Evolutionary conservation across 2,797 vertebrate genomes (phyloP).

Genomic region (Channallabes apus): DNA sequence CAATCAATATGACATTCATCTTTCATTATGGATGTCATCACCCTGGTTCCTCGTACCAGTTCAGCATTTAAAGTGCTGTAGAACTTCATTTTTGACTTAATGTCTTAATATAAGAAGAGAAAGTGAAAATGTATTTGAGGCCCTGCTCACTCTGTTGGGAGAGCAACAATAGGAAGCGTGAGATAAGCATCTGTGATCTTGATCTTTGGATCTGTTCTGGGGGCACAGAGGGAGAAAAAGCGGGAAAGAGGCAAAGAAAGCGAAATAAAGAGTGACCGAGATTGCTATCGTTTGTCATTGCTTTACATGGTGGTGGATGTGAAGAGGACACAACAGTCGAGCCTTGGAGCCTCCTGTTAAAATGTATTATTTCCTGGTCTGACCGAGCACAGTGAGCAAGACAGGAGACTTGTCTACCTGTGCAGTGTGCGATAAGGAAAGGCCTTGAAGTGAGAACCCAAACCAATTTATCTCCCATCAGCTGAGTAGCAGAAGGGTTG

Average conservation of each 20-base stretch:
- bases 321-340: conserved; percentile 43
- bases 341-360: conserved; percentile 10
- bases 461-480: conserved; percentile 8
- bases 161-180: conserved; percentile 22
- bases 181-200: conserved; percentile 44
- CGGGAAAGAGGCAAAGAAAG: background rate
- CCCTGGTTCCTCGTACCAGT: background rate
- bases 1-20: background rate
- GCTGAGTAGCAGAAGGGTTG: background rate
- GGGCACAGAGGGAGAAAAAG: conserved; percentile 34
- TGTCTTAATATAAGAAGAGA: background rate
- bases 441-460: conserved; percentile 52
- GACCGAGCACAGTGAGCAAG: conserved; percentile 20
- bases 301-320: conserved; percentile 40
- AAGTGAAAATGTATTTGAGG: conserved; percentile 22
- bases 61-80: background rate
- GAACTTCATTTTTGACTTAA: background rate
- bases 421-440: conserved; percentile 50
- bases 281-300: conserved; percentile 54
- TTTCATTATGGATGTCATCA: background rate
- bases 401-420: conserved; percentile 40
- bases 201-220: conserved; percentile 52
- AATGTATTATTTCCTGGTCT: conserved; percentile 33
- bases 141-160: conserved; percentile 16
- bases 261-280: conserved; percentile 13